Evolutionary conservation across 2,797 vertebrate genomes (phyloP).

Genomic region (Tragopan temminckii): DNA sequence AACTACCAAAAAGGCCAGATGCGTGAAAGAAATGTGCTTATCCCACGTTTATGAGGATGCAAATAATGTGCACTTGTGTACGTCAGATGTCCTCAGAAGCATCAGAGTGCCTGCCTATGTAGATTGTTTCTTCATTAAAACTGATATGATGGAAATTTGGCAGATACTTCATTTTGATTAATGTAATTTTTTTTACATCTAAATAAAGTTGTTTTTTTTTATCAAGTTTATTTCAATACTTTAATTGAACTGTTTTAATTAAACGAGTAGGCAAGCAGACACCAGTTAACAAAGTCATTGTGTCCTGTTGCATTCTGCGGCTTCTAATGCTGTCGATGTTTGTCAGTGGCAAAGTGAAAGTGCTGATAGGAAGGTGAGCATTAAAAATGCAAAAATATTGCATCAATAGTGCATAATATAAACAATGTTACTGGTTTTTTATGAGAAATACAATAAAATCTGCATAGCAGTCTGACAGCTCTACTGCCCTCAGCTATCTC

Average conservation of each 20-base stretch:
- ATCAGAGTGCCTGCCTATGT: not conserved
- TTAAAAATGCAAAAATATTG: not conserved
- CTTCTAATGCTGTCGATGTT: not conserved
- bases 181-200: not conserved
- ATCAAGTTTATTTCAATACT: not conserved
- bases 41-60: not conserved
- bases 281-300: not conserved
- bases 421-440: not conserved
- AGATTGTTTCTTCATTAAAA: not conserved
- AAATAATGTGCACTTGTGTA: not conserved
- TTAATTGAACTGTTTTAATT: not conserved
- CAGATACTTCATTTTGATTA: not conserved
- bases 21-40: constrained; percentile 21
- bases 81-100: not conserved
- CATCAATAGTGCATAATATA: not conserved
- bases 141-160: not conserved
- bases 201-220: not conserved
- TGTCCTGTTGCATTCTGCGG: not conserved
- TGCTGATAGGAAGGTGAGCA: not conserved
- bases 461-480: constrained; percentile 45
- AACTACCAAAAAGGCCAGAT: constrained; percentile 21
- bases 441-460: constrained; percentile 39
- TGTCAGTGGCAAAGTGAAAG: not conserved
- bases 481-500: constrained; percentile 61
- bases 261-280: not conserved